Evolutionary conservation across 2,113 vertebrate genomes (phyloP).

Genomic region (Channa maculata): DNA sequence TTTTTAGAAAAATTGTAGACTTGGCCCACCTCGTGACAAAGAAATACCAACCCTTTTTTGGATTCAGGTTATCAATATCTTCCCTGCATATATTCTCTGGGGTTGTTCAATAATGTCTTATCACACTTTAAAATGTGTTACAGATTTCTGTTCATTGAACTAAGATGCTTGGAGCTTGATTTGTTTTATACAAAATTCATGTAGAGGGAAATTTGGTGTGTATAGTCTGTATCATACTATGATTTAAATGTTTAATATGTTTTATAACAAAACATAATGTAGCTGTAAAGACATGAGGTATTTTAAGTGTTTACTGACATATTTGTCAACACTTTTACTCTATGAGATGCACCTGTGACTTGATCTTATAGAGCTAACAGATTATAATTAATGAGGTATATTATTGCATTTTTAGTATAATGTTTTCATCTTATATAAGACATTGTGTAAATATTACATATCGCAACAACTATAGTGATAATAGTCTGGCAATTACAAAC

Average conservation of each 20-base stretch:
- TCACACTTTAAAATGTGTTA: slow-evolving; percentile 83
- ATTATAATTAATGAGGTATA: neutral
- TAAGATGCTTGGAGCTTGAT: slow-evolving; percentile 39
- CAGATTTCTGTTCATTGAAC: slow-evolving; percentile 81
- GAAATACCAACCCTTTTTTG: slow-evolving; percentile 15
- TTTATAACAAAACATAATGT: neutral
- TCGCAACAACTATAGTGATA: neutral
- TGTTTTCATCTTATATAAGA: neutral
- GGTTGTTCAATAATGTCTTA: slow-evolving; percentile 65
- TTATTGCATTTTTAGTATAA: neutral
- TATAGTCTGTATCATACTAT: neutral
- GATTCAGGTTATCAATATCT: slow-evolving; percentile 47
- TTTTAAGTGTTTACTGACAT: neutral
- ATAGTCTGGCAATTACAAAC: slow-evolving; percentile 2
- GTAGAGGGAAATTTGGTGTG: slow-evolving; percentile 5
- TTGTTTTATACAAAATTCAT: slow-evolving; percentile 17
- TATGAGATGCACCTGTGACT: neutral
- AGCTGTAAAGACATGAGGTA: neutral
- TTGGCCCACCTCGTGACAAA: slow-evolving; percentile 27
- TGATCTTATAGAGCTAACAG: neutral
- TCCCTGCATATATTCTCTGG: slow-evolving; percentile 45
- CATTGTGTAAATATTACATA: neutral
- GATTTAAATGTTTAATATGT: neutral
- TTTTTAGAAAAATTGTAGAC: slow-evolving; percentile 35
- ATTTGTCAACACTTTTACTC: neutral